Percentiles rank a stretch among this genome's conserved stretches.
phyloP scores from a whole-genome alignment of 2,113 vertebrate genomes.

The Psophia crepitans region DNA sequence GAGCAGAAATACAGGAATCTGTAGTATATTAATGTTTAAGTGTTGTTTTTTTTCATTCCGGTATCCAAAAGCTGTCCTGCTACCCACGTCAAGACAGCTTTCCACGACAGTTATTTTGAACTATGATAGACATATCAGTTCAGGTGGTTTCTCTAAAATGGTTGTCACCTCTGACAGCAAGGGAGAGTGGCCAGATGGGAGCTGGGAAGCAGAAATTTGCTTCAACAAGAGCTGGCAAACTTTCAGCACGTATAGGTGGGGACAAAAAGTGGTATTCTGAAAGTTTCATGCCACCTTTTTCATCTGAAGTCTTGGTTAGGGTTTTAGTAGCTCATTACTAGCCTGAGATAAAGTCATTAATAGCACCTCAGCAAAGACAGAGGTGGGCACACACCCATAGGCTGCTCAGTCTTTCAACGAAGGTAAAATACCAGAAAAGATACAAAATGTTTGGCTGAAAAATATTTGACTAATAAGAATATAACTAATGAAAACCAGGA shows the following conservation, averaged over 20 bases:
- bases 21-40: not conserved
- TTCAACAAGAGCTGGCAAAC: not conserved
- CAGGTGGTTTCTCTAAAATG: not conserved
- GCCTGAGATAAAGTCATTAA: not conserved
- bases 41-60: not conserved
- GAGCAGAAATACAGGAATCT: not conserved
- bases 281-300: not conserved
- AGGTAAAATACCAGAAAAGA: not conserved
- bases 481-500: not conserved
- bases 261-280: not conserved
- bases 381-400: not conserved
- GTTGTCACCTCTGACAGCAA: not conserved
- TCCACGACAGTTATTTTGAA: not conserved
- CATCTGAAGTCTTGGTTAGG: not conserved
- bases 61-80: not conserved
- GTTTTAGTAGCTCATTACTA: not conserved
- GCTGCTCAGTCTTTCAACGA: not conserved
- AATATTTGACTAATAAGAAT: not conserved
- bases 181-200: not conserved
- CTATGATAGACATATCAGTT: not conserved
- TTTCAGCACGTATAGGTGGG: fast-evolving
- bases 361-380: not conserved
- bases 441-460: not conserved
- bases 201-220: not conserved
- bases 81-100: not conserved